Percentiles rank a stretch among this genome's conserved stretches.
phyloP scores from a whole-genome alignment of 2,113 vertebrate species.

The Chlorocebus sabaeus region DNA sequence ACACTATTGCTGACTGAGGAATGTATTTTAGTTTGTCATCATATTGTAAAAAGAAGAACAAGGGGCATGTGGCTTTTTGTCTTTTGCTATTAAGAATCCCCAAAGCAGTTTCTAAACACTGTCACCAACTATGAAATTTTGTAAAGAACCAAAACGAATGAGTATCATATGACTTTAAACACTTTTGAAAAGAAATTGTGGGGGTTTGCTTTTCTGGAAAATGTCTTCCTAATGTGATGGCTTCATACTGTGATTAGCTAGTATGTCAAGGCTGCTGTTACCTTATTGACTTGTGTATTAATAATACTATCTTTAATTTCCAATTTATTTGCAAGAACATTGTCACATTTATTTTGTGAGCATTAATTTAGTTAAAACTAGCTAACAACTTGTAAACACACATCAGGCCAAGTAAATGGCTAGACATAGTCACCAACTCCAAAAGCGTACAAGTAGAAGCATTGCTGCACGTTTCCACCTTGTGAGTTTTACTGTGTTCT shows the following conservation, averaged over 20 bases:
- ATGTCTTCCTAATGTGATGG: not conserved
- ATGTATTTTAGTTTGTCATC: not conserved
- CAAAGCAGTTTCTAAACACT: not conserved
- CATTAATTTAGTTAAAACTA: not conserved
- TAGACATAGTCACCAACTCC: not conserved
- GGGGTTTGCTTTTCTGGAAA: not conserved
- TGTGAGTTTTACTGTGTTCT: not conserved
- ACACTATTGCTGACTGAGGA: not conserved
- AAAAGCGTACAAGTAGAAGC: not conserved
- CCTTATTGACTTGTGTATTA: not conserved
- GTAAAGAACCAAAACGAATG: not conserved
- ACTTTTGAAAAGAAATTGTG: not conserved
- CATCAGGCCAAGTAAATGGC: not conserved
- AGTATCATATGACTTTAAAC: not conserved
- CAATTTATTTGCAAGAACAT: not conserved
- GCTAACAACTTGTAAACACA: not conserved
- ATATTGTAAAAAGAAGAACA: not conserved
- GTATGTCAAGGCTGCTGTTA: not conserved
- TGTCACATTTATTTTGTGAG: not conserved
- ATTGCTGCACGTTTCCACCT: not conserved
- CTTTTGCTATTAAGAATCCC: not conserved
- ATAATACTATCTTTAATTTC: not conserved
- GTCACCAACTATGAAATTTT: not conserved
- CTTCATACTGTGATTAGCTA: not conserved
- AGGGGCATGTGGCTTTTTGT: not conserved